Percentiles rank a stretch among this genome's conserved stretches.
phyloP scores from a whole-genome alignment of 2,888 invertebrate genomes.

The Druceiella hillmani region DNA sequence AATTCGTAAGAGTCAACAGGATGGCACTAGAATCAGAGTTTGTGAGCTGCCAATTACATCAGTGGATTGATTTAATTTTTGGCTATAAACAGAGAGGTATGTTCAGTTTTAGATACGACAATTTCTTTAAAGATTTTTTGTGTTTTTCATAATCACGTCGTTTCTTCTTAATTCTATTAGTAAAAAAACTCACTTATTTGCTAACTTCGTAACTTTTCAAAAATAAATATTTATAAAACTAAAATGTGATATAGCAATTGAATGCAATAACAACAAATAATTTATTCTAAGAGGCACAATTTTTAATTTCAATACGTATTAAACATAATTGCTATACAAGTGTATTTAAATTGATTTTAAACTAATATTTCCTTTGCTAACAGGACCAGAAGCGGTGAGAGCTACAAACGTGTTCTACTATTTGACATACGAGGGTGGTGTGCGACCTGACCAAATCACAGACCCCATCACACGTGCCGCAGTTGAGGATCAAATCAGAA shows the following conservation, averaged over 20 bases:
- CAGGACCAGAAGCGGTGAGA: slow-evolving; percentile 92
- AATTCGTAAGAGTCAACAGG: slow-evolving; percentile 95
- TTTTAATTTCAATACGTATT: not conserved
- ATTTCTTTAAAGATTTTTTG: not conserved
- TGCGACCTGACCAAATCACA: slow-evolving; percentile 83
- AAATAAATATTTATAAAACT: no score
- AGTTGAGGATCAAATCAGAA: slow-evolving; percentile 93
- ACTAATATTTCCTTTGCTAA: no score
- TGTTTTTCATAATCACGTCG: not conserved
- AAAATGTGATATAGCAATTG: no score
- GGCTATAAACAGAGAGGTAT: slow-evolving; percentile 97
- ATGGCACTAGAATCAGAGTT: slow-evolving; percentile 99
- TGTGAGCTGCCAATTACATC: slow-evolving; percentile 98
- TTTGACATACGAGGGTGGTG: slow-evolving; percentile 97
- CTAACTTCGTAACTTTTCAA: no score
- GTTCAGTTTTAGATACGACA: slow-evolving; percentile 7
- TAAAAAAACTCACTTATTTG: no score
- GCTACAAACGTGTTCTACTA: slow-evolving; percentile 99
- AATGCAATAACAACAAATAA: no score
- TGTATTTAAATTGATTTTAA: no score
- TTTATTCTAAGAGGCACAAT: no score
- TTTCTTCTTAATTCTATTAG: no score
- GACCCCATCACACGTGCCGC: slow-evolving; percentile 92
- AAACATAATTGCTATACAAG: not conserved
- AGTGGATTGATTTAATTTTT: slow-evolving; percentile 99